Base-by-base conservation (phyloP, 2,888 invertebrate genomes). In the Schizaphis graminum region DNA sequence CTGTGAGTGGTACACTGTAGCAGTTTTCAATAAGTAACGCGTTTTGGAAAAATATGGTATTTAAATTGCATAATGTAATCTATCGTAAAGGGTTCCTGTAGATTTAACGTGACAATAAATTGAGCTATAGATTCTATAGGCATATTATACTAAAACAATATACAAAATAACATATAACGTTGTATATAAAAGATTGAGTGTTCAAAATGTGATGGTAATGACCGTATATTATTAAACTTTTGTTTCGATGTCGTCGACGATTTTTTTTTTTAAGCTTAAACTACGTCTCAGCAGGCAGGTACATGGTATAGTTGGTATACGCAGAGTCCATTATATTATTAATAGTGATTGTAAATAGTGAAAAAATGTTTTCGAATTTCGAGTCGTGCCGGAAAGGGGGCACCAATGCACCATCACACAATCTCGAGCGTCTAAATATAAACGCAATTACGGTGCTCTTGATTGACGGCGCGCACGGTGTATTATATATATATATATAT, bases 351-450 rank as follows among this genome's bases (percentile, higher is more conserved):
- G 35, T 77, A 77, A 77, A 49, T 67, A n/a, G n/a, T 49, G 26
- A 49, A 26, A 16, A 77, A 91, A 77, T 77, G 24, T 91, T 91
- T 77, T 35, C 77, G 77, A 77, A 91, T 91, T 91, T 67, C 26
- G 11, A 77, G 77, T 77, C 26, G 0, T 49, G 35, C 57, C 35
- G 90, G 44, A 67, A 91, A 77, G 13, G 57, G 91, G 47, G 24
- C n/a, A 57, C 57, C 77, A 77, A 35, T 21, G 24, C 24, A 57
- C 57, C 77, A 77, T 77, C 35, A 35, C 84, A 24, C 5, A 24
- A 77, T 57, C n/a, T 61, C 10, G 56, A 16, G 56, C 7, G 86
- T 61, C 92, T 92, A 92, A 92, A 92, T 87, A 92, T 92, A 92
- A 92, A 92, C 92, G 7, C 26, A 92, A 61, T 92, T 92, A 87